These are phyloP conservation scores for Acrocephalus arundinaceus DNA, from an alignment of 2,113 vertebrate genomes.

Conservation along the genomic window DNA sequence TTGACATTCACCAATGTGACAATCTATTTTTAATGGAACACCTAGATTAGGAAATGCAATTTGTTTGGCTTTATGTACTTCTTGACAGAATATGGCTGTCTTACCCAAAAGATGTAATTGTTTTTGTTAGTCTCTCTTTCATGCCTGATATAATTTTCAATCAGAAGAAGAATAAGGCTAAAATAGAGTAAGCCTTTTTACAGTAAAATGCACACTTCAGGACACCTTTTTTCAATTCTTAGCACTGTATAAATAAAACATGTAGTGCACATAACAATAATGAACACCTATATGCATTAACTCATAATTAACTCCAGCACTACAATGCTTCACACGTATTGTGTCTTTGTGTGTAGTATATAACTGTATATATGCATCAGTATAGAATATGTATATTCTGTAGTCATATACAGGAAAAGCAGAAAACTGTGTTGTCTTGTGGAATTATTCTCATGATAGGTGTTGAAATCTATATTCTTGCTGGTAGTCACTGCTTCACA, in stretches of 20 bases:
- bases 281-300: neutral
- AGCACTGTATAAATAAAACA: neutral
- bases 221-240: neutral
- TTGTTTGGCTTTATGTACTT: constrained; percentile 31
- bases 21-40: constrained; percentile 54
- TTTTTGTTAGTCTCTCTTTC: constrained; percentile 44
- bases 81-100: constrained; percentile 34
- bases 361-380: neutral
- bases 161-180: neutral
- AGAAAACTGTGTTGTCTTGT: neutral
- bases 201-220: neutral
- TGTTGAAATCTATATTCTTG: neutral
- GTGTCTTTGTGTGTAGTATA: neutral
- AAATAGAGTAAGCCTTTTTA: neutral
- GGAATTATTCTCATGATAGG: neutral
- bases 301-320: neutral
- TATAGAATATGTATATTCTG: neutral
- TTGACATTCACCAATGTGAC: constrained; percentile 29
- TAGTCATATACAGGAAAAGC: neutral
- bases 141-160: constrained; percentile 37
- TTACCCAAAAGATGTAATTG: constrained; percentile 17
- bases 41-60: constrained; percentile 35
- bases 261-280: neutral
- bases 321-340: neutral
- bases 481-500: neutral